These are phyloP conservation scores for Samia ricini DNA, from an alignment of 1,140 invertebrate genomes.

Conservation along the genomic window DNA sequence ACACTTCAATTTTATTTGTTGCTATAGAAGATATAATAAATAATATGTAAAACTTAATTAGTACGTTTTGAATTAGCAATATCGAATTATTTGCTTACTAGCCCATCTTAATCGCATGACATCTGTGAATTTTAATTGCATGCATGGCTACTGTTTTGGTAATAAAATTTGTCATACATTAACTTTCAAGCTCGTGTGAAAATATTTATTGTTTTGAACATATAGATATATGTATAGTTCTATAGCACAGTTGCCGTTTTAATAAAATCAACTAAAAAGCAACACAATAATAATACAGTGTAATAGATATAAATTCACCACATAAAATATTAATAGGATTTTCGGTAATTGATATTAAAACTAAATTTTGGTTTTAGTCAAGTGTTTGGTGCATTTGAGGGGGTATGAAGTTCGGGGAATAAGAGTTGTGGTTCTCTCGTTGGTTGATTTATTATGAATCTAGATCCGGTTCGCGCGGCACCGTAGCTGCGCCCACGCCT, in stretches of 20 bases:
- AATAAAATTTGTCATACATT: constrained; percentile 20
- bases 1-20: too few relatives aligned
- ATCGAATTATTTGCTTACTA: constrained; percentile 2
- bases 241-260: not conserved
- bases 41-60: not conserved
- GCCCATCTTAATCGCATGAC: constrained; percentile 5
- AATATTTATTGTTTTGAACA: not conserved
- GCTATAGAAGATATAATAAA: too few relatives aligned
- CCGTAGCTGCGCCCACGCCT: constrained; percentile 52
- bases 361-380: not conserved
- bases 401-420: constrained; percentile 9
- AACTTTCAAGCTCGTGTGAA: constrained; percentile 14
- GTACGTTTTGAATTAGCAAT: not conserved
- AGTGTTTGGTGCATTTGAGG: not conserved
- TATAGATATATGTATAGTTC: not conserved
- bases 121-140: constrained; percentile 13
- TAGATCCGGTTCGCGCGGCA: constrained; percentile 57
- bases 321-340: not conserved
- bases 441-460: constrained; percentile 57
- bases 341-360: not conserved
- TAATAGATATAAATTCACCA: not conserved
- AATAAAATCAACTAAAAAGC: not conserved
- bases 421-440: constrained; percentile 18
- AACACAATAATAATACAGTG: not conserved
- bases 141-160: constrained; percentile 14